Evolutionary conservation across 2,113 vertebrate genomes (phyloP).

Genomic region (human): DNA sequence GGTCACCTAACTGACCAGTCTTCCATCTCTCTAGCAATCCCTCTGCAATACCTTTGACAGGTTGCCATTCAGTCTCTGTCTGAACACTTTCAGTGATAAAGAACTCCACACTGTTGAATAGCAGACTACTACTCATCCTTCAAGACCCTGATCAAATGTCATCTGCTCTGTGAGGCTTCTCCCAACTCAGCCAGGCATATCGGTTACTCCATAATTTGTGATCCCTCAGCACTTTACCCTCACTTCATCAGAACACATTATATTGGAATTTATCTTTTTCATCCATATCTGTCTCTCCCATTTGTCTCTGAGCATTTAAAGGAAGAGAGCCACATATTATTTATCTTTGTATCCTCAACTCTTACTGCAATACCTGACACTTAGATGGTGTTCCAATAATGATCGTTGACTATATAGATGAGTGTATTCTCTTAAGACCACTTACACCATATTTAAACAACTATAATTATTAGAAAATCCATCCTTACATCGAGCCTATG

Average conservation of each 20-base stretch:
- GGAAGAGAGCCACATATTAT: neutral
- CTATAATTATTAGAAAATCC: neutral
- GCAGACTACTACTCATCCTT: conserved; percentile 43
- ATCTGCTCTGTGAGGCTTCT: neutral
- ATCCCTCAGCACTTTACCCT: neutral
- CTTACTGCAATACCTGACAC: neutral
- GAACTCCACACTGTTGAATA: neutral
- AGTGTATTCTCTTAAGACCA: neutral
- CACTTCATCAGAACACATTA: neutral
- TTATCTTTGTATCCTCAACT: neutral
- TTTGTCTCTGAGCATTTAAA: neutral
- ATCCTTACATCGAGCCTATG: too few species aligned
- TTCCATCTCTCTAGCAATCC: neutral
- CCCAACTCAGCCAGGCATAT: neutral
- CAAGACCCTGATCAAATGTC: conserved; percentile 44
- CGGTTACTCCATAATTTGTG: neutral
- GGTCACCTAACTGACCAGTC: conserved; percentile 36
- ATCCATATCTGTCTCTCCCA: neutral
- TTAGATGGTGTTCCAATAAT: neutral
- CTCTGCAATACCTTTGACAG: neutral
- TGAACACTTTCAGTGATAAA: conserved; percentile 8
- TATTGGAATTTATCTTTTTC: neutral
- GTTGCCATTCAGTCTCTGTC: conserved; percentile 20
- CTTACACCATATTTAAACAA: neutral
- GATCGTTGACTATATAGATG: neutral